Percentiles rank a stretch among this genome's conserved stretches.
These are phyloP conservation scores for Catharus fuscescens DNA, from an alignment of 2,113 vertebrate species.

Conservation along the genomic window DNA sequence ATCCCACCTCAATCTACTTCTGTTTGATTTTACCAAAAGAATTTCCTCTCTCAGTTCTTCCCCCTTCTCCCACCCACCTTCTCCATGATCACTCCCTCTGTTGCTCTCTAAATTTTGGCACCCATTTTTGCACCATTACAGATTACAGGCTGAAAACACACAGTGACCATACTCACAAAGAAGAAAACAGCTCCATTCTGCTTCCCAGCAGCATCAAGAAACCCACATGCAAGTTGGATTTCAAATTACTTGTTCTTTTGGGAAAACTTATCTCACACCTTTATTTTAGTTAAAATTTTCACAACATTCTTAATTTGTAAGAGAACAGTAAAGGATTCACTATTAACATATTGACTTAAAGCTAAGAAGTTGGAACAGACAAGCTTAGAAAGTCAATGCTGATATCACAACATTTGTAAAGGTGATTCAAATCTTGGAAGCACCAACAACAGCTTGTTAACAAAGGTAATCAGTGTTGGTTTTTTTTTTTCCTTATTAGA, in stretches of 20 bases:
- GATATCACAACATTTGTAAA: constrained; percentile 25
- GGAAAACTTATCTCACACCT: neutral
- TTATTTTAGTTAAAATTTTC: neutral
- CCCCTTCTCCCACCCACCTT: neutral
- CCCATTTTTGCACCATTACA: neutral
- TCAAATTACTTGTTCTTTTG: neutral
- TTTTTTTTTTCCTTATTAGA: neutral
- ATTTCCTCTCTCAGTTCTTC: neutral
- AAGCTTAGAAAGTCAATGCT: neutral
- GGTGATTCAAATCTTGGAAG: constrained; percentile 28
- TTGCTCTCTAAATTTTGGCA: neutral
- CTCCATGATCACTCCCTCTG: neutral
- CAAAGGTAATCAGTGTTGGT: neutral
- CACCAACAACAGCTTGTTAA: neutral
- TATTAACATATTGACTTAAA: neutral
- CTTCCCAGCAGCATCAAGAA: neutral
- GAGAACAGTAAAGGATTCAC: neutral
- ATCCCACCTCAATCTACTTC: neutral
- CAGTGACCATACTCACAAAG: neutral
- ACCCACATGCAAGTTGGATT: neutral
- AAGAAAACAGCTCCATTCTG: neutral
- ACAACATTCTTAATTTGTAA: neutral
- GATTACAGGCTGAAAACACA: neutral
- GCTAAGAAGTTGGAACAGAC: neutral
- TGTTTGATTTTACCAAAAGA: neutral